These are phyloP conservation scores for Lasioglossum zephyrum DNA, from an alignment of 2,888 invertebrate genomes.

Conservation along the genomic window DNA sequence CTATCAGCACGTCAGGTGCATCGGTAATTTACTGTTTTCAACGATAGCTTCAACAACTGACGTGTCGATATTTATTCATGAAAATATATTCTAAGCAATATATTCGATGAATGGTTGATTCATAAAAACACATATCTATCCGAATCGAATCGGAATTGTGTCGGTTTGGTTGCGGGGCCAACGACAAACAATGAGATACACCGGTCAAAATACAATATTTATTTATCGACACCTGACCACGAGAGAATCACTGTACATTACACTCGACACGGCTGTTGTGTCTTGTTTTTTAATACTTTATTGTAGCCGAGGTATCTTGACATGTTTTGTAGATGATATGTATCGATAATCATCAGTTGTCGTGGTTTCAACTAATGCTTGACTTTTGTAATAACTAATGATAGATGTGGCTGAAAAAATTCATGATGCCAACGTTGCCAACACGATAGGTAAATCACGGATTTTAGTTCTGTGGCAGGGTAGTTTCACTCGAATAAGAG, in stretches of 20 bases:
- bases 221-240: neutral
- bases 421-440: neutral
- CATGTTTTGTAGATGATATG: neutral
- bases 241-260: neutral
- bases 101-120: neutral
- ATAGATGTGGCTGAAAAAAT: neutral
- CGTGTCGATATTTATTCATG: slow-evolving; percentile 15
- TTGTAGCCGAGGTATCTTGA: neutral
- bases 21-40: slow-evolving; percentile 11
- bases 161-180: neutral
- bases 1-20: neutral
- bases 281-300: neutral
- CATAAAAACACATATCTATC: slow-evolving; percentile 21
- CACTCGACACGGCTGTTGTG: neutral
- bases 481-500: too few species aligned
- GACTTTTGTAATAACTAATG: neutral
- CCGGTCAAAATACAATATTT: neutral
- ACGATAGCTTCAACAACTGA: neutral
- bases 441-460: neutral
- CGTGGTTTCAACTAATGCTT: neutral
- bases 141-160: neutral
- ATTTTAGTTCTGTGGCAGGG: neutral
- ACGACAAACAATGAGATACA: neutral
- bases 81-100: neutral
- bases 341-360: neutral